These are phyloP conservation scores for Genyomyrus donnyi DNA, from an alignment of 2,113 vertebrate species.

Conservation along the genomic window DNA sequence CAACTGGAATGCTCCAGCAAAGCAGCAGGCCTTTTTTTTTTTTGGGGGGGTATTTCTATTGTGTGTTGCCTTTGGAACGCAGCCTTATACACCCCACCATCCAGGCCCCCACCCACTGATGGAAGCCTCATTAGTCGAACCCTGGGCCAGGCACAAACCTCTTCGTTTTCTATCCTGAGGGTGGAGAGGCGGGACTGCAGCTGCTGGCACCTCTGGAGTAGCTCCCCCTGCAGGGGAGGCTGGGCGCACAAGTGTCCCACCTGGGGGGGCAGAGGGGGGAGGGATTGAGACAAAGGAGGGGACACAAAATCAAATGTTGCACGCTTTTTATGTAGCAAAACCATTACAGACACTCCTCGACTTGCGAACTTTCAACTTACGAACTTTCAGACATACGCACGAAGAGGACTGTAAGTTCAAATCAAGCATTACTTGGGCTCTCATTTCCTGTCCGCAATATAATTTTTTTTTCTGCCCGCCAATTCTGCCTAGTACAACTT, in stretches of 20 bases:
- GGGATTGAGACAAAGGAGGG: background rate
- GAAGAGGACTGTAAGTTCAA: too few species aligned
- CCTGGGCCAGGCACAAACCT: slow-evolving; percentile 60
- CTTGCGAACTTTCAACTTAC: too few species aligned
- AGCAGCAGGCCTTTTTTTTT: too few species aligned
- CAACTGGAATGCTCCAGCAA: background rate
- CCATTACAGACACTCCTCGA: background rate
- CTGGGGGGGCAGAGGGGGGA: slow-evolving; percentile 50
- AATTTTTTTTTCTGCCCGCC: too few species aligned
- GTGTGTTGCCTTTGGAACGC: background rate
- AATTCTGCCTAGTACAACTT: too few species aligned
- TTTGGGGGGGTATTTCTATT: background rate
- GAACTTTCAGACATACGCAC: too few species aligned
- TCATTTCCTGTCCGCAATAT: too few species aligned
- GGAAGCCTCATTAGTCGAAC: background rate
- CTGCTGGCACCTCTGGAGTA: slow-evolving; percentile 89
- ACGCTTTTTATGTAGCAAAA: background rate
- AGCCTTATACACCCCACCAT: background rate
- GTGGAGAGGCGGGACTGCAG: slow-evolving; percentile 87
- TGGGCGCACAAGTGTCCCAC: slow-evolving; percentile 85
- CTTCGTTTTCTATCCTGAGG: slow-evolving; percentile 92
- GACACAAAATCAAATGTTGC: background rate
- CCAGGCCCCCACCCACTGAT: background rate
- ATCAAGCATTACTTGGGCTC: too few species aligned
- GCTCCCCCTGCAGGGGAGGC: slow-evolving; percentile 78